Conservation (phyloP, 1,140 invertebrate genomes). For the Trichogramma pretiosum region DNA sequence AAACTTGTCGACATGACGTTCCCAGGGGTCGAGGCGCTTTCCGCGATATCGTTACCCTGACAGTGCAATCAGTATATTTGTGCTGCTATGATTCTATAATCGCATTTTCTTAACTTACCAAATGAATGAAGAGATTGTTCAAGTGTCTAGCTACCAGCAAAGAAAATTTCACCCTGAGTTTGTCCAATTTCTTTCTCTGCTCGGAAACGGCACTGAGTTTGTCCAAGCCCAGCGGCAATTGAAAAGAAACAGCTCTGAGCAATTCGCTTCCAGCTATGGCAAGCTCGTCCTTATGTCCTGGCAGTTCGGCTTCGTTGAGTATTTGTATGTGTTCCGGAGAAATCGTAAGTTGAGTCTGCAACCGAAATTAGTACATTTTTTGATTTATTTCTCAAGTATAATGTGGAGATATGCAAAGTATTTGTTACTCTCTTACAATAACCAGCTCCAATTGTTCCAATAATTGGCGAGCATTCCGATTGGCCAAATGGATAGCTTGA, state of each 20-base stretch:
- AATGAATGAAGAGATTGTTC: conserved; percentile 88
- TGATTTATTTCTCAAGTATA: conserved; percentile 2
- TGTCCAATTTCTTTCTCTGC: conserved; percentile 76
- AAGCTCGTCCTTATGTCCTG: conserved; percentile 66
- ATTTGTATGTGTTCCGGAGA: conserved; percentile 59
- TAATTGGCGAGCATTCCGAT: conserved; percentile 74
- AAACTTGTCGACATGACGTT: conserved; percentile 4
- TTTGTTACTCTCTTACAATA: conserved; percentile 52
- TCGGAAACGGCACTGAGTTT: conserved; percentile 78
- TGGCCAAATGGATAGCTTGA: conserved; percentile 75
- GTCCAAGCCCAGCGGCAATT: conserved; percentile 37
- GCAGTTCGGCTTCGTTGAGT: conserved; percentile 62
- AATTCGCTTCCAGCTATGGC: conserved; percentile 71
- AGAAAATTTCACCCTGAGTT: conserved; percentile 77
- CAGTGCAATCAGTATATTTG: no score
- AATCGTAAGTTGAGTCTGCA: conserved; percentile 64
- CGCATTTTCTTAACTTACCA: conserved; percentile 46
- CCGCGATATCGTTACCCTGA: conserved; percentile 59
- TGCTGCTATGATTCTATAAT: no score
- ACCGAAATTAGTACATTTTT: conserved; percentile 12
- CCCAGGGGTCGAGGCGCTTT: no score
- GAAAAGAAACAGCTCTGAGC: conserved; percentile 60
- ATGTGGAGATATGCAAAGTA: conserved; percentile 1
- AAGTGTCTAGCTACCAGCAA: conserved; percentile 74
- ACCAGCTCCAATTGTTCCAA: conserved; percentile 71